Evolutionary conservation across 2,888 invertebrate genomes (phyloP).

Genomic region (Netelia inedita): DNA sequence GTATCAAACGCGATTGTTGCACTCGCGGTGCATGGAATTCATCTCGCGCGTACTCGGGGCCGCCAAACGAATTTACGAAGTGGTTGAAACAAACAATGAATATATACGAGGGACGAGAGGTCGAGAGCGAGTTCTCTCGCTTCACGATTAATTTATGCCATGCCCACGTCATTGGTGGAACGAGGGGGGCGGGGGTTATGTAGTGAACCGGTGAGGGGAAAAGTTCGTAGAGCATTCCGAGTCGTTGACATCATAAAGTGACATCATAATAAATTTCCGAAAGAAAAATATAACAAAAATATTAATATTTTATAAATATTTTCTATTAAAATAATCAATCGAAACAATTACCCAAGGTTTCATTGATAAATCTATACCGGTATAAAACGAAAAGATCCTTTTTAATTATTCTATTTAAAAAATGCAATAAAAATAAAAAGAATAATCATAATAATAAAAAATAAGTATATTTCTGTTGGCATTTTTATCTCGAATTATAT

Average conservation of each 20-base stretch:
- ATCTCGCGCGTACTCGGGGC: neutral
- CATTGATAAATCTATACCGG: too few relatives aligned
- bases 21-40: conserved; percentile 26
- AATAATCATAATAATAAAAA: neutral
- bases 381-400: too few relatives aligned
- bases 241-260: conserved; percentile 46
- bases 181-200: conserved; percentile 47
- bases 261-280: neutral
- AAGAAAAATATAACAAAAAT: neutral
- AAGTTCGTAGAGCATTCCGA: conserved; percentile 47
- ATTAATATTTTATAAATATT: neutral
- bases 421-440: neutral
- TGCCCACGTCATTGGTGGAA: conserved; percentile 61
- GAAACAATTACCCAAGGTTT: too few relatives aligned
- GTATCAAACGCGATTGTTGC: conserved; percentile 31
- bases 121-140: conserved; percentile 44
- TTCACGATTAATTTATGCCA: conserved; percentile 69
- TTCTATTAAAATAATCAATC: neutral
- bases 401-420: too few relatives aligned
- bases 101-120: conserved; percentile 65
- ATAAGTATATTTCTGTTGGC: neutral
- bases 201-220: neutral
- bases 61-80: conserved; percentile 70
- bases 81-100: conserved; percentile 70
- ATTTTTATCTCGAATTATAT: neutral